Base-by-base conservation (phyloP, 2,888 invertebrate species). In the Gortyna flavago region DNA sequence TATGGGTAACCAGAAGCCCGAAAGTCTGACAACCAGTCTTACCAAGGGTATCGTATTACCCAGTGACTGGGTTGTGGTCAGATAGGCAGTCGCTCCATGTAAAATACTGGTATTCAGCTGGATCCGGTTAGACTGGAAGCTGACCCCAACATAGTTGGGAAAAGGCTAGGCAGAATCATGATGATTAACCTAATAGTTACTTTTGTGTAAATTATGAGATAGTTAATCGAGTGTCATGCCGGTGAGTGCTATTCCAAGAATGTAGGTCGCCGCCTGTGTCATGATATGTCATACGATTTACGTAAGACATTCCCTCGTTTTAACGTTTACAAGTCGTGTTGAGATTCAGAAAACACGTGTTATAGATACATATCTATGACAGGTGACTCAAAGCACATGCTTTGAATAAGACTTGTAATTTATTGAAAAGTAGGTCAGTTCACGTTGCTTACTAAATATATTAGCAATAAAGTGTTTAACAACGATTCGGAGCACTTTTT, bases 211-310 rank as follows among this genome's bases (percentile, higher is more conserved):
- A 41, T 41, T 48, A 16, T 48, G 6, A 21, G 29, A 80, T 71
- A 51, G 21, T 80, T 81, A 61, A 79, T 79, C 62, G 61, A 75
- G 70, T 85, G 70, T 67, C 72, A 75, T 48, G 70, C 7, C 6
- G 66, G 41, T 59, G 51, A 61, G 21, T 69, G 73, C 65, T 79
- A 41, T 73, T 70, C 64, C 64, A 44, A 59, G 72, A 75, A 87
- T 79, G 73, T 73, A 79, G 81, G 81, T 71, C 75, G 72, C 32
- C 59, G 51, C 48, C 70, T 25, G 61, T 62, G 25, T 35, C 51
- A n/a, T 59, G 51, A 48, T 59, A 59, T 71, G 57, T 68, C 66
- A 64, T 44, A 65, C 32, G 32, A 67, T 64, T 8, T 68, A 66
- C 57, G 35, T 51, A 38, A 54, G n/a, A 62, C 32, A 64, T 68